These are phyloP conservation scores for Pristionchus maxplancki DNA, from an alignment of 2,888 invertebrate genomes.

Conservation along the genomic window DNA sequence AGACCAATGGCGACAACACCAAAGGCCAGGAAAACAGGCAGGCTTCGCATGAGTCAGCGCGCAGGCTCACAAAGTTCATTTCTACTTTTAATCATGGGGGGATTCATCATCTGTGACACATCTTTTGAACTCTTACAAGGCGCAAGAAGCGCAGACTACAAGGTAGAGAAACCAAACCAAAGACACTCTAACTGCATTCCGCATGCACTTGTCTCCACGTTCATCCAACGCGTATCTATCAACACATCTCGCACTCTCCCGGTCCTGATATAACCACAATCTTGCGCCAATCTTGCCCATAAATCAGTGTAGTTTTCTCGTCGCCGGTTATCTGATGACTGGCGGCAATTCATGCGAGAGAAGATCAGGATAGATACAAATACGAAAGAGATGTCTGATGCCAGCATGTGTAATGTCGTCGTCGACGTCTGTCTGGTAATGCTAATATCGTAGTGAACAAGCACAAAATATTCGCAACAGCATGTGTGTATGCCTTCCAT, in stretches of 20 bases:
- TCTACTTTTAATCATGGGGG: neutral
- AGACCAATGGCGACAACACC: neutral
- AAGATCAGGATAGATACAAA: neutral
- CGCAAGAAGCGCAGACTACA: neutral
- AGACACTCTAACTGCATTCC: neutral
- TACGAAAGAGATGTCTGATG: neutral
- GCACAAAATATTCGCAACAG: neutral
- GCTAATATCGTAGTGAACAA: neutral
- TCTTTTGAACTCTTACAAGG: neutral
- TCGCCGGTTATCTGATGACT: neutral
- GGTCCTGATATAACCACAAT: neutral
- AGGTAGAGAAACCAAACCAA: neutral
- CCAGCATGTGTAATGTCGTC: neutral
- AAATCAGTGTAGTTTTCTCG: neutral
- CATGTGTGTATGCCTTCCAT: neutral
- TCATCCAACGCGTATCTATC: neutral
- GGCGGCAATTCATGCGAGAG: neutral
- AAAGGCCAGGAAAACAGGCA: neutral
- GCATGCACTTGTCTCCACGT: neutral
- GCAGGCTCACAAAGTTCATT: constrained; percentile 11
- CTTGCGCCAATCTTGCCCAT: neutral
- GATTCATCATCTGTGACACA: neutral
- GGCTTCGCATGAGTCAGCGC: constrained; percentile 11
- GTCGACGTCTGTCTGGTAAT: neutral
- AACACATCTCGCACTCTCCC: neutral